Conservation (phyloP, 2,888 invertebrate species). For the Colletes collaris region DNA sequence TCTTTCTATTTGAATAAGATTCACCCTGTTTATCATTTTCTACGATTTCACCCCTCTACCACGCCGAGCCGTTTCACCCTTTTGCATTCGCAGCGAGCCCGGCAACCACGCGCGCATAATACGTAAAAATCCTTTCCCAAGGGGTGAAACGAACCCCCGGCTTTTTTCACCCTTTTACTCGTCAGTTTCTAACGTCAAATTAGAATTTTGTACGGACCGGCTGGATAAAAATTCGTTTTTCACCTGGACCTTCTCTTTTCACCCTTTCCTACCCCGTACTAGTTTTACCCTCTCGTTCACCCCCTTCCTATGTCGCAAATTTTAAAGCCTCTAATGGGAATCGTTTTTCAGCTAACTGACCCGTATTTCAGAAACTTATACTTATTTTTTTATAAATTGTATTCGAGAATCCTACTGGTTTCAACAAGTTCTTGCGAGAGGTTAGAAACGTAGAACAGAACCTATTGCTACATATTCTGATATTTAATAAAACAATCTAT, state of each 20-base stretch:
- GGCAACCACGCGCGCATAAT: constrained; percentile 64
- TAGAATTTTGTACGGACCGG: constrained; percentile 79
- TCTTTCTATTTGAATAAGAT: constrained; percentile 82
- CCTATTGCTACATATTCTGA: no score
- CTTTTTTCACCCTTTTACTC: constrained; percentile 60
- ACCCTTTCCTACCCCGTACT: constrained; percentile 35
- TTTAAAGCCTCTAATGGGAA: constrained; percentile 20
- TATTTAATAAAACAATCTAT: no score
- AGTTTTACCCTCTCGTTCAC: constrained; percentile 26
- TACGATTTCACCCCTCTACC: constrained; percentile 70
- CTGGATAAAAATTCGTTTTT: constrained; percentile 76
- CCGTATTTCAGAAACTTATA: not conserved
- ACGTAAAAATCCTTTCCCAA: constrained; percentile 80
- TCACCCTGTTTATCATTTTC: constrained; percentile 82
- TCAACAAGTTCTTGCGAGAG: no score
- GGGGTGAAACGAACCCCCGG: constrained; percentile 73
- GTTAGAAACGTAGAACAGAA: no score
- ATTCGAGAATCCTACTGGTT: no score
- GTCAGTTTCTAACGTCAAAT: constrained; percentile 79
- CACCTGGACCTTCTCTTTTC: constrained; percentile 70
- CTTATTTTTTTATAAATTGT: no score
- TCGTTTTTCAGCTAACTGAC: not conserved
- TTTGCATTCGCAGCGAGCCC: constrained; percentile 59
- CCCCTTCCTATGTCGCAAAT: constrained; percentile 5
- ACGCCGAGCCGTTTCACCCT: constrained; percentile 59